These are phyloP conservation scores for Tichodroma muraria DNA, from an alignment of 2,113 vertebrate species.

Conservation along the genomic window DNA sequence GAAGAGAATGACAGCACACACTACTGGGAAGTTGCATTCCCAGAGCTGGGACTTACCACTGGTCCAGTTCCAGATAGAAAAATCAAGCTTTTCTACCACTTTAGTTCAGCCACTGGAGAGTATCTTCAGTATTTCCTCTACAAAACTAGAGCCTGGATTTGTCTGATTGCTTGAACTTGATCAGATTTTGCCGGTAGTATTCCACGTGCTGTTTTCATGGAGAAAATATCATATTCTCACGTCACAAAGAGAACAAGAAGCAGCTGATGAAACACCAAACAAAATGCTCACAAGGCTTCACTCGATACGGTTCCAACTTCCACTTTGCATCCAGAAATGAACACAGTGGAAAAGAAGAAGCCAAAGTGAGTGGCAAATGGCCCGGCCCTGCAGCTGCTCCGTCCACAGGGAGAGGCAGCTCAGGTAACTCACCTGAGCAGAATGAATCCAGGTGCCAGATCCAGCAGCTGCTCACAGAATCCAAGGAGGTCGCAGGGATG, in stretches of 20 bases:
- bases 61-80: neutral
- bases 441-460: fast-evolving
- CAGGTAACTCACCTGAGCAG: neutral
- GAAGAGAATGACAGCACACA: neutral
- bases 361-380: fast-evolving
- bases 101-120: neutral
- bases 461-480: neutral
- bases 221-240: neutral
- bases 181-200: neutral
- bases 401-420: neutral
- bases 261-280: neutral
- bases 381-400: neutral
- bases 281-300: neutral
- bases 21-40: neutral
- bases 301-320: neutral
- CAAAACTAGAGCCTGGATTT: neutral
- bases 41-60: neutral
- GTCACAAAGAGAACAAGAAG: neutral
- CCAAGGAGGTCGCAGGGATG: fast-evolving
- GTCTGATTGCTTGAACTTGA: neutral
- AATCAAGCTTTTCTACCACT: neutral
- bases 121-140: neutral
- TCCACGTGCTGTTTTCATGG: neutral
- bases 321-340: neutral
- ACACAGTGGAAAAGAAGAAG: neutral